Conservation (phyloP, 2,888 invertebrate species). For the Agrotis clavis region DNA sequence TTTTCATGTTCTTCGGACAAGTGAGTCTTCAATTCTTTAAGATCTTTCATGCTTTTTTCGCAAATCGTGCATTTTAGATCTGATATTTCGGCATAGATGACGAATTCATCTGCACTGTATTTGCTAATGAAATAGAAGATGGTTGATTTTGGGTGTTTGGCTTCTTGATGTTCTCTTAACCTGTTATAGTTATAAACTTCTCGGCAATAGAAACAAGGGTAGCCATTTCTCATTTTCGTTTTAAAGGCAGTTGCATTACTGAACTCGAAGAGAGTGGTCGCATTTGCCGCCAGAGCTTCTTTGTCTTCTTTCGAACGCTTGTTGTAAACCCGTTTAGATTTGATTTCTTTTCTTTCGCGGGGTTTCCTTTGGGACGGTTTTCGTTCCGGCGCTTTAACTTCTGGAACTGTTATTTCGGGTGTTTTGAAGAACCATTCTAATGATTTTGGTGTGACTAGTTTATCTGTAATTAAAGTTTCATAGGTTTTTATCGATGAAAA, state of each 20-base stretch:
- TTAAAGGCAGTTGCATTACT: slow-evolving; percentile 73
- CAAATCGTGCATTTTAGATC: slow-evolving; percentile 71
- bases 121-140: slow-evolving; percentile 59
- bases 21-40: slow-evolving; percentile 68
- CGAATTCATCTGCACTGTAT: slow-evolving; percentile 65
- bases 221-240: slow-evolving; percentile 68
- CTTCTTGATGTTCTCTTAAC: slow-evolving; percentile 62
- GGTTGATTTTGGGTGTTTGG: slow-evolving; percentile 51
- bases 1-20: slow-evolving; percentile 63
- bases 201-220: slow-evolving; percentile 72
- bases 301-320: too few species aligned
- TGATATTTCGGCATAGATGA: slow-evolving; percentile 72
- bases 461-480: slow-evolving; percentile 57
- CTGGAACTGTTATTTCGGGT: too few species aligned
- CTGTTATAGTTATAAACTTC: slow-evolving; percentile 59
- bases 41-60: slow-evolving; percentile 43
- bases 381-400: too few species aligned
- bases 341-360: too few species aligned
- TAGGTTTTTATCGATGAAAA: not conserved
- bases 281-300: slow-evolving; percentile 65
- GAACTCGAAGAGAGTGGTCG: slow-evolving; percentile 65
- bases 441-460: slow-evolving; percentile 58
- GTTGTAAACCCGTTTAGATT: too few species aligned
- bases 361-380: too few species aligned
- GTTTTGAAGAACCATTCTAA: slow-evolving; percentile 48